phyloP scores from a whole-genome alignment of 1,140 invertebrate genomes.

The Hirudo medicinalis region DNA sequence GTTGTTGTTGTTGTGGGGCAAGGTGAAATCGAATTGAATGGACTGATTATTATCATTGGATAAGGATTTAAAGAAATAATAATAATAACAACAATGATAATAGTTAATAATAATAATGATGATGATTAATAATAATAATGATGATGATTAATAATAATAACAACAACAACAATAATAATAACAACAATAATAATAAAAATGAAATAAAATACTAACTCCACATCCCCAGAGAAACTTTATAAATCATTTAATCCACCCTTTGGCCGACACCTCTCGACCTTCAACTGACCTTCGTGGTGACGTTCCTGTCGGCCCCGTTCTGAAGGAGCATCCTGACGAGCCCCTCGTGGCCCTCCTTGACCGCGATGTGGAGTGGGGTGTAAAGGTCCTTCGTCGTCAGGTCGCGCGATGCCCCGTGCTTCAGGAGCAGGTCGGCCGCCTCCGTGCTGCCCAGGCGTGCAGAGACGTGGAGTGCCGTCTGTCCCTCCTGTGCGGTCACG shows the following conservation, averaged over 20 bases:
- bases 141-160: too few species aligned
- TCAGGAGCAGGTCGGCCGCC: slow-evolving; percentile 71
- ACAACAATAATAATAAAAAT: slow-evolving; percentile 90
- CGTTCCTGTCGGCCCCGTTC: slow-evolving; percentile 77
- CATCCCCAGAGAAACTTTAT: slow-evolving; percentile 73
- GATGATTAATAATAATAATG: slow-evolving; percentile 59
- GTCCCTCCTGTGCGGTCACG: slow-evolving; percentile 51
- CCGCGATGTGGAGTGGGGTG: slow-evolving; percentile 88
- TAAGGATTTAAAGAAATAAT: too few species aligned
- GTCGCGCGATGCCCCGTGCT: slow-evolving; percentile 24
- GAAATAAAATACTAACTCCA: too few species aligned
- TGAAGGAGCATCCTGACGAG: slow-evolving; percentile 80
- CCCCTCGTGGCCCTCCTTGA: slow-evolving; percentile 86
- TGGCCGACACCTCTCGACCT: slow-evolving; percentile 94
- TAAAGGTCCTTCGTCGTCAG: slow-evolving; percentile 59
- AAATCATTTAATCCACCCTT: slow-evolving; percentile 66
- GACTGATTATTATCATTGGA: too few species aligned
- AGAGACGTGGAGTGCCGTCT: slow-evolving; percentile 93
- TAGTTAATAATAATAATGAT: too few species aligned
- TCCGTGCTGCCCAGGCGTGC: slow-evolving; percentile 89
- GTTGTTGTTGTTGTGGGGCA: slow-evolving; percentile 34
- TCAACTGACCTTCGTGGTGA: slow-evolving; percentile 58
- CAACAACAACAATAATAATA: slow-evolving; percentile 53
- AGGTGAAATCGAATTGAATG: too few species aligned
- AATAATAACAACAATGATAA: too few species aligned